Conservation (phyloP, 2,113 vertebrate genomes). For the Urocitellus parryii region DNA sequence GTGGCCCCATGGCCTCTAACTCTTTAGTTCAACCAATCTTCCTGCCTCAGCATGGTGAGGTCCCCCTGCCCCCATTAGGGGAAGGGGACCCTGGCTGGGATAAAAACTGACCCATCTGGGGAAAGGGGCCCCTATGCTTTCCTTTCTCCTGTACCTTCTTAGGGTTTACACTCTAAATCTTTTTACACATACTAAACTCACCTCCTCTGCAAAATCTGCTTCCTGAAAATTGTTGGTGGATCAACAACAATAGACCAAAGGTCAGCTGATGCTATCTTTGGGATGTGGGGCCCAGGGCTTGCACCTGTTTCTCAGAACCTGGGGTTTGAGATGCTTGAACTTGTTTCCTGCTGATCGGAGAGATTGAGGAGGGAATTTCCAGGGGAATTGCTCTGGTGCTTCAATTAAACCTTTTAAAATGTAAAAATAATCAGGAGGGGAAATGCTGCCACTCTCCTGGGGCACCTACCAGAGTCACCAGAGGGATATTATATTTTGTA, state of each 20-base stretch:
- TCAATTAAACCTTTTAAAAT: constrained; percentile 59
- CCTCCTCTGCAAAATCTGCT: constrained; percentile 1
- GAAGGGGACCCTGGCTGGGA: background rate
- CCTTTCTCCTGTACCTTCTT: background rate
- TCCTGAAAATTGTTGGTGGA: background rate
- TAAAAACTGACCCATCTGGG: background rate
- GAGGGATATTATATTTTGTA: background rate
- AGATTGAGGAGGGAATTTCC: constrained; percentile 53
- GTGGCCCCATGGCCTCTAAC: no score
- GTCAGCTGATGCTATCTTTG: background rate
- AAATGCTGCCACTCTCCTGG: background rate
- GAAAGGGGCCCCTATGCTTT: background rate
- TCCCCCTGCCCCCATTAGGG: no score
- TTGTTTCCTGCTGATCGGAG: constrained; percentile 46
- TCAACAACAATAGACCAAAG: background rate
- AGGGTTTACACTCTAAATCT: background rate
- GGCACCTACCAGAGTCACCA: background rate
- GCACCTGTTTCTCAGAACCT: constrained; percentile 15
- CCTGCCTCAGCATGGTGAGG: background rate
- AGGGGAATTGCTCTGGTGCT: background rate
- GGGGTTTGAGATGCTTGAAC: background rate
- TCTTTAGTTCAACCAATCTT: background rate
- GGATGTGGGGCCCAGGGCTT: background rate
- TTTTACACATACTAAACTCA: background rate
- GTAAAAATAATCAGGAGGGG: constrained; percentile 21